Percentiles rank a stretch among this genome's conserved stretches.
phyloP scores from a whole-genome alignment of 2,888 invertebrate genomes.

The Zeuzera pyrina region DNA sequence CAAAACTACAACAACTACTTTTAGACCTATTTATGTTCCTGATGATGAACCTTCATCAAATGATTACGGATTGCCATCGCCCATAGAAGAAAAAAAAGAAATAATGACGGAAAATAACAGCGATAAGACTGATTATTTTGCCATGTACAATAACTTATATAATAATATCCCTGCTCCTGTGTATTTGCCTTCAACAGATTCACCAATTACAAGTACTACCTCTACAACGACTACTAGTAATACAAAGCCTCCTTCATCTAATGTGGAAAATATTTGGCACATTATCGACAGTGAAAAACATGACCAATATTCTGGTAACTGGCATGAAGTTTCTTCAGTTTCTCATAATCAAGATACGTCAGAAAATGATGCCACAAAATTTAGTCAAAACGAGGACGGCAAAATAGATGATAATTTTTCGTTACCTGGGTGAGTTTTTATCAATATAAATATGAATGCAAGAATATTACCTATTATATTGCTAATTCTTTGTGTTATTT shows the following conservation, averaged over 20 bases:
- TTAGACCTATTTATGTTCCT: conserved; percentile 47
- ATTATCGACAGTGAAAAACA: conserved; percentile 58
- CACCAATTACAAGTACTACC: conserved; percentile 15
- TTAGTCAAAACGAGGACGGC: conserved; percentile 15
- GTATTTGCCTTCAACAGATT: conserved; percentile 27
- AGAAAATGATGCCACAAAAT: conserved; percentile 8
- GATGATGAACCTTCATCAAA: conserved; percentile 29
- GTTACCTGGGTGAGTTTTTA: conserved; percentile 47
- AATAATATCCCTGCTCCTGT: conserved; percentile 31
- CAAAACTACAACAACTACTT: conserved; percentile 26
- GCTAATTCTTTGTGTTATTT: conserved; percentile 1
- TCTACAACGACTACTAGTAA: conserved; percentile 35
- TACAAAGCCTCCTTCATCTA: conserved; percentile 27
- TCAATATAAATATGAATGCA: conserved; percentile 1
- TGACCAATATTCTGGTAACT: conserved; percentile 36
- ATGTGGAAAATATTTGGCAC: conserved; percentile 60
- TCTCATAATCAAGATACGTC: conserved; percentile 16
- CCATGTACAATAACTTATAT: conserved; percentile 43
- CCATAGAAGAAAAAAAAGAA: conserved; percentile 15
- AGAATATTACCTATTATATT: background rate
- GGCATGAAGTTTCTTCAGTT: conserved; percentile 43
- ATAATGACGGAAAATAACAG: conserved; percentile 19
- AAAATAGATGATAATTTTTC: conserved; percentile 47
- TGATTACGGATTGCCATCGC: conserved; percentile 26
- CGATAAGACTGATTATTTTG: conserved; percentile 43